These are phyloP conservation scores for Intellagama lesueurii DNA, from an alignment of 2,797 vertebrate genomes.

Conservation along the genomic window DNA sequence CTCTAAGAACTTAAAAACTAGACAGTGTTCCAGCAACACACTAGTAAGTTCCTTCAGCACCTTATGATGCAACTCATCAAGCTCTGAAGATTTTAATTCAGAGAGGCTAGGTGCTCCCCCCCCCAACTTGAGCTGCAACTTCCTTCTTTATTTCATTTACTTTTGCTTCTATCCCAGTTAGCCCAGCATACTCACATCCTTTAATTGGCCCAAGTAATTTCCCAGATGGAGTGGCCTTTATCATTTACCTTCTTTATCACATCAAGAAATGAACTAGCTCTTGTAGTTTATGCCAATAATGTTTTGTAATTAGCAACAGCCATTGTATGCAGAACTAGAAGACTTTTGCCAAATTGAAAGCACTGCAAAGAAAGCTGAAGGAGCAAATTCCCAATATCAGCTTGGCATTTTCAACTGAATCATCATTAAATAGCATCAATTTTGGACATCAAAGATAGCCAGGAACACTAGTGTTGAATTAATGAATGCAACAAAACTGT, in stretches of 20 bases:
- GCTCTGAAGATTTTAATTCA: neutral
- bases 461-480: neutral
- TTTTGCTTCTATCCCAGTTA: slow-evolving; percentile 48
- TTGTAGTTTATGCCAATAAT: slow-evolving; percentile 54
- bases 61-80: neutral
- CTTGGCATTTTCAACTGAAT: slow-evolving; percentile 12
- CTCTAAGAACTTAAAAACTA: neutral
- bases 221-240: slow-evolving; percentile 45
- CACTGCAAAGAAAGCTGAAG: slow-evolving; percentile 7
- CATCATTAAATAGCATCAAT: neutral
- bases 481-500: neutral
- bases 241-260: slow-evolving; percentile 61
- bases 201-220: slow-evolving; percentile 64
- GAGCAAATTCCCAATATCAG: neutral
- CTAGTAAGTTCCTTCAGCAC: neutral
- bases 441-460: neutral
- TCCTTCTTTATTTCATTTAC: neutral
- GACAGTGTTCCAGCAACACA: neutral
- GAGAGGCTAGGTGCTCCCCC: neutral
- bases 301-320: slow-evolving; percentile 39
- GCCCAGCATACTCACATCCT: slow-evolving; percentile 48
- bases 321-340: slow-evolving; percentile 54
- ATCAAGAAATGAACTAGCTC: slow-evolving; percentile 57
- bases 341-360: slow-evolving; percentile 52
- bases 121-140: neutral